Percentiles rank a stretch among this genome's conserved stretches.
These are phyloP conservation scores for Chionoecetes opilio DNA, from an alignment of 1,140 invertebrate species.

Conservation along the genomic window DNA sequence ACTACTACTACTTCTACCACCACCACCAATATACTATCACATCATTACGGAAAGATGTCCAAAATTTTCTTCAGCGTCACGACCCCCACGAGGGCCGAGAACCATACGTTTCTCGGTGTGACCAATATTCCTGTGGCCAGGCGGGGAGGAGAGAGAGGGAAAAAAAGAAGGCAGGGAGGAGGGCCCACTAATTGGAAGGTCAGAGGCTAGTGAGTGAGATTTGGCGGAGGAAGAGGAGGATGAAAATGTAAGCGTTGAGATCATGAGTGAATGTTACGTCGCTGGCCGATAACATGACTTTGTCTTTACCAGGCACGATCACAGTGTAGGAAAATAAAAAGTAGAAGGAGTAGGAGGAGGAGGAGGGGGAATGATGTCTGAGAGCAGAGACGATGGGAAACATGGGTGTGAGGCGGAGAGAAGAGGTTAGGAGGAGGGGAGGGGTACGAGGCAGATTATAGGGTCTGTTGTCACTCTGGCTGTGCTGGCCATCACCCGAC, in stretches of 20 bases:
- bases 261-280: background rate
- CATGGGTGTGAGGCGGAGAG: conserved; percentile 19
- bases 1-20: conserved; percentile 2
- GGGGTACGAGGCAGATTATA: conserved; percentile 56
- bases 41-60: background rate
- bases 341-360: background rate
- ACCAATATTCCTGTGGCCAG: conserved; percentile 33
- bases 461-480: conserved; percentile 68
- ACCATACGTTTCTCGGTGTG: background rate
- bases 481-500: conserved; percentile 53
- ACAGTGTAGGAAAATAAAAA: background rate
- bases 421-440: background rate
- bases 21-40: background rate
- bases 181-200: conserved; percentile 12
- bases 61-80: background rate
- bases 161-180: conserved; percentile 25
- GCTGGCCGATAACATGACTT: background rate
- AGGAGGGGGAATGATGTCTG: background rate
- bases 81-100: background rate
- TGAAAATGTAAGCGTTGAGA: background rate
- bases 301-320: background rate
- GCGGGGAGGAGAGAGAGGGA: conserved; percentile 1
- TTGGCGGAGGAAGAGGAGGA: background rate
- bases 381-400: background rate
- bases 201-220: background rate